Conservation (phyloP, 1,140 invertebrate genomes). For the Ceratina calcarata region DNA sequence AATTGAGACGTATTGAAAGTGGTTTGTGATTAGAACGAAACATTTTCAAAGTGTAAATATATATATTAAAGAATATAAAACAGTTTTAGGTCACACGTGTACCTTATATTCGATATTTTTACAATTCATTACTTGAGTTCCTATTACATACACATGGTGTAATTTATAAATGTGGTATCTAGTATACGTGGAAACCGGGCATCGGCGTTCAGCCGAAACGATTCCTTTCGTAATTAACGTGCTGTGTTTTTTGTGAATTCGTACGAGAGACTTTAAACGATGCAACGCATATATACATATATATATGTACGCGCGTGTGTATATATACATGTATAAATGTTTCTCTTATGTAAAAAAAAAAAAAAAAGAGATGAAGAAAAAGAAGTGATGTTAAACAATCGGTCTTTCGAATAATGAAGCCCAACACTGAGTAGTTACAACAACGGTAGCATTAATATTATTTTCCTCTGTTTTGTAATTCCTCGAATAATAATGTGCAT, state of each 20-base stretch:
- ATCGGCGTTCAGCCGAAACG: constrained; percentile 46
- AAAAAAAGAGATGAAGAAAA: constrained; percentile 43
- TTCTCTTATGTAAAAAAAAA: constrained; percentile 58
- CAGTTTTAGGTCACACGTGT: constrained; percentile 43
- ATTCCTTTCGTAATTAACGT: constrained; percentile 47
- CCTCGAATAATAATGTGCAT: neutral
- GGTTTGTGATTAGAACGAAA: constrained; percentile 32
- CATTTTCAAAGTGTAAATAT: constrained; percentile 60
- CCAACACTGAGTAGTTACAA: neutral
- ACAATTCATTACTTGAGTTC: constrained; percentile 61
- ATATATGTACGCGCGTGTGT: constrained; percentile 33
- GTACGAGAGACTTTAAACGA: constrained; percentile 27
- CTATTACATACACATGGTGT: constrained; percentile 47
- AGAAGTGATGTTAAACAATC: constrained; percentile 1
- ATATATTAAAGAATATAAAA: constrained; percentile 56
- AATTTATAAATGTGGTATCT: constrained; percentile 65
- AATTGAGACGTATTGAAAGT: constrained; percentile 30
- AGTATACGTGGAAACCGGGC: constrained; percentile 63
- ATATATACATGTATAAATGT: constrained; percentile 68
- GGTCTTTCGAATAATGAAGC: constrained; percentile 9
- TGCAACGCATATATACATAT: constrained; percentile 46
- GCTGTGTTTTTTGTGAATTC: constrained; percentile 57
- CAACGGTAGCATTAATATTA: constrained; percentile 8
- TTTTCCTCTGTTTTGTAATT: constrained; percentile 6
- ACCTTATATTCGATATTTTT: constrained; percentile 59